These are phyloP conservation scores for Venustoraphidia nigricollis DNA, from an alignment of 2,888 invertebrate species.

Conservation along the genomic window DNA sequence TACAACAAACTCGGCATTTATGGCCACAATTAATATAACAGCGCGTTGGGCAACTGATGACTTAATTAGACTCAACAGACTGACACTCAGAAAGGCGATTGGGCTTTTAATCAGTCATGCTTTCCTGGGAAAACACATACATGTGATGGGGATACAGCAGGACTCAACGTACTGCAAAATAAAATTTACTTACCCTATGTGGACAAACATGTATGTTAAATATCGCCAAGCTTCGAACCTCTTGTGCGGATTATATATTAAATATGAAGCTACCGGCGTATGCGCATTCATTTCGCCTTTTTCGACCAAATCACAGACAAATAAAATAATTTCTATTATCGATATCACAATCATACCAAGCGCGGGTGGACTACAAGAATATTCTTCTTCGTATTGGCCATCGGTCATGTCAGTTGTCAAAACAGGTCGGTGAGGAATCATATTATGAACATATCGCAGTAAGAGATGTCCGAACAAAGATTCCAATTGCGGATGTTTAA, in stretches of 20 bases:
- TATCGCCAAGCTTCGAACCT: slow-evolving; percentile 87
- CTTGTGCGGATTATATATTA: slow-evolving; percentile 79
- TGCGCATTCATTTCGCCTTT: slow-evolving; percentile 33
- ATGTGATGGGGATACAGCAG: too few relatives aligned
- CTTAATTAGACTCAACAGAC: too few relatives aligned
- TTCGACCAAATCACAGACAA: slow-evolving; percentile 15
- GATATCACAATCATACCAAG: slow-evolving; percentile 85
- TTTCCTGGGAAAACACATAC: too few relatives aligned
- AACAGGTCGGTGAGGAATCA: slow-evolving; percentile 14
- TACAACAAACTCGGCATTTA: too few relatives aligned
- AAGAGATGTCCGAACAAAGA: slow-evolving; percentile 50
- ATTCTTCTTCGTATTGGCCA: slow-evolving; percentile 78
- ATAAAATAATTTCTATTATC: slow-evolving; percentile 67
- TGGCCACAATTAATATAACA: too few relatives aligned
- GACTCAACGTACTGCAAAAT: not conserved
- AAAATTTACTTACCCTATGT: slow-evolving; percentile 57
- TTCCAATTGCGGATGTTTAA: slow-evolving; percentile 40
- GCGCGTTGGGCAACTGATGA: too few relatives aligned
- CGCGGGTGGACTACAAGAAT: slow-evolving; percentile 84
- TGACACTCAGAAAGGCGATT: too few relatives aligned
- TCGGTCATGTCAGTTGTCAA: slow-evolving; percentile 30
- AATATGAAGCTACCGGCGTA: slow-evolving; percentile 64
- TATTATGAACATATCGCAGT: slow-evolving; percentile 33
- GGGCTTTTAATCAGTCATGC: too few relatives aligned
- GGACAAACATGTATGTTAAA: slow-evolving; percentile 90